Base-by-base conservation (phyloP, 2,113 vertebrate genomes). In the Vireo altiloquus region DNA sequence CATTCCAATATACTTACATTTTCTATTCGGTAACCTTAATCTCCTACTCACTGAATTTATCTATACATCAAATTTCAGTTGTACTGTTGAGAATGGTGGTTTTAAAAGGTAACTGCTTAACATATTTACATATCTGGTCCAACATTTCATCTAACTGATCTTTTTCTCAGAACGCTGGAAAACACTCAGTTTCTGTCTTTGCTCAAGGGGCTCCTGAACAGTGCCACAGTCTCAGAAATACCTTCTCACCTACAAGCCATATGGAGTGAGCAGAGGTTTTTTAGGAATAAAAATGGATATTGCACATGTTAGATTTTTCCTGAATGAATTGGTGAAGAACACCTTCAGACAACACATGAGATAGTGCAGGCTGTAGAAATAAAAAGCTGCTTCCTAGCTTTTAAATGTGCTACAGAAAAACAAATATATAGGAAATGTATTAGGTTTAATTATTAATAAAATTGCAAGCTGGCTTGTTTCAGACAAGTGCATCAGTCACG, bases 401-500 rank as follows among this genome's bases (percentile, higher is more conserved):
- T 84, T 78, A 84, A 78, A 24, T 54, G 60, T 84, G 6, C 39
- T 74, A 35, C 17, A 82, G n/a, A 12, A 61, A 63, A 91, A 71
- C 11, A 95, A 82, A 47, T 59, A 33, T 12, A 12, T 82, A 72
- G 16, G 25, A 46, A 78, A 74, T 30, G 10, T 54, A 20, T 74
- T 69, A 42, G 31, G 15, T 80, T 80, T 82, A 87, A 79, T 89
- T 84, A 60, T 33, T 86, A 90, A 50, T 75, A 84, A 76, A 82
- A 53, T 28, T 92, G 61, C 74, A 82, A 31, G 81, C 93, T 82
- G 87, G 40, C 76, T 91, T 87, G 35, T 92, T 96, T 94, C 70
- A 87, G 50, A 65, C 78, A 95, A 92, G 57, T 23, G 20, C 57
- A 93, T 96, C 90, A 87, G 84, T 92, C 81, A 65, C 0, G 30